Evolutionary conservation across 2,113 vertebrate species (phyloP), one percentile per base, ranked within the genome.

Genomic region (Lamprologus lemairii): DNA sequence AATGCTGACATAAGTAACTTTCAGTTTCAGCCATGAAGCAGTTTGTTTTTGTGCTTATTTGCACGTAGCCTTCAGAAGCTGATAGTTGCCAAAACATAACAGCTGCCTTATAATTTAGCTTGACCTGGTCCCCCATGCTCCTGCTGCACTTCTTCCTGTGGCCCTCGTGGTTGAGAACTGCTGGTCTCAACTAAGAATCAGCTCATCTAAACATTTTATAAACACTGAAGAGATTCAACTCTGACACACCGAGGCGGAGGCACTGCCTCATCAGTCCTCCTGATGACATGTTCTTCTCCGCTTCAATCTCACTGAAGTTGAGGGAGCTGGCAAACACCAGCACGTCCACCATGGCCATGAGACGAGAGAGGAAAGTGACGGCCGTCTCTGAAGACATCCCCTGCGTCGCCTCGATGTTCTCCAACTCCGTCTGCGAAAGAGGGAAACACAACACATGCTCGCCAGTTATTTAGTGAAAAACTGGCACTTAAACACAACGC

Each of bases 281-380:
- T 58, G 98, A 99, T 31, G 98, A 99, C 99, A 99, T 99, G 95
- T 99, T 99, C 95, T 99, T 99, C 95, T 99, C 99, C 7, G 99
- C 98, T 96, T 99, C 99, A 65, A 99, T 99, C 94, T 99, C 99
- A 90, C 98, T 99, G 94, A 99, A 99, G 96, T 99, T 99, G 87
- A 99, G 97, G 58, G 99, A 99, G 82, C 98, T 99, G 96, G 99
- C 98, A 81, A 99, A 99, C 65, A 99, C 99, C 83, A 99, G 95
- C 1, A 99, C 99, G 84, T 99, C 99, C 84, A 99, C 99, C 99
- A 99, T 99, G 82, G 99, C 98, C 99, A 99, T 99, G 92, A 99
- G 97, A 21, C 98, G 97, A 87, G 97, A 98, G 86, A 99, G 98
- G 94, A 99, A 99, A 19, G 98, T 98, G 87, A 99, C 99, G 2